Percentiles rank a stretch among this genome's conserved stretches.
Evolutionary conservation across 2,113 vertebrate genomes (phyloP).

Genomic region (Procavia capensis): DNA sequence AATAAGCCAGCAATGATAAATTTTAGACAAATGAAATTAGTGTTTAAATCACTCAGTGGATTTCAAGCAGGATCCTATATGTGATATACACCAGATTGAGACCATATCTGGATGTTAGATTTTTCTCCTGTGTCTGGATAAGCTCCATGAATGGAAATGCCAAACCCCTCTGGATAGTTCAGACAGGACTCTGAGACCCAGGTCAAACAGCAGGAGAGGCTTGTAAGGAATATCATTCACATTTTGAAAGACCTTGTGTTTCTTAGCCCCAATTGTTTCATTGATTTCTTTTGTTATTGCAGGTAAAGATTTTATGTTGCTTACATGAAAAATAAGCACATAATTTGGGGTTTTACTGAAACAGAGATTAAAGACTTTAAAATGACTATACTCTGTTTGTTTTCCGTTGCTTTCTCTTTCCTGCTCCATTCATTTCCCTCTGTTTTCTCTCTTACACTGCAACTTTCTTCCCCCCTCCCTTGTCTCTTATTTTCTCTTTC

Average conservation of each 20-base stretch:
- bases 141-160: not conserved
- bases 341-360: not conserved
- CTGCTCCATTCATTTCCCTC: rapidly evolving
- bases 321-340: not conserved
- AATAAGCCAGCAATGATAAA: too few species aligned
- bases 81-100: not conserved
- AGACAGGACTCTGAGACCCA: not conserved
- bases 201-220: rapidly evolving
- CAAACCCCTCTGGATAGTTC: not conserved
- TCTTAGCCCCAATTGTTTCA: not conserved
- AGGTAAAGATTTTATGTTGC: not conserved
- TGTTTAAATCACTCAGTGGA: not conserved
- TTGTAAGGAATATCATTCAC: not conserved
- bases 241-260: not conserved
- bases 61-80: not conserved
- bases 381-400: rapidly evolving
- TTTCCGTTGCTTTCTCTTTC: not conserved
- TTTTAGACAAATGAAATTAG: too few species aligned
- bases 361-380: rapidly evolving
- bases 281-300: not conserved
- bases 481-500: not conserved
- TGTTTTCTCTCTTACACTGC: rapidly evolving
- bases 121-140: not conserved
- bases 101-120: not conserved
- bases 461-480: not conserved